Evolutionary conservation across 2,113 vertebrate genomes (phyloP), one percentile per base, ranked within the genome.

Genomic region (Oophaga pumilio): DNA sequence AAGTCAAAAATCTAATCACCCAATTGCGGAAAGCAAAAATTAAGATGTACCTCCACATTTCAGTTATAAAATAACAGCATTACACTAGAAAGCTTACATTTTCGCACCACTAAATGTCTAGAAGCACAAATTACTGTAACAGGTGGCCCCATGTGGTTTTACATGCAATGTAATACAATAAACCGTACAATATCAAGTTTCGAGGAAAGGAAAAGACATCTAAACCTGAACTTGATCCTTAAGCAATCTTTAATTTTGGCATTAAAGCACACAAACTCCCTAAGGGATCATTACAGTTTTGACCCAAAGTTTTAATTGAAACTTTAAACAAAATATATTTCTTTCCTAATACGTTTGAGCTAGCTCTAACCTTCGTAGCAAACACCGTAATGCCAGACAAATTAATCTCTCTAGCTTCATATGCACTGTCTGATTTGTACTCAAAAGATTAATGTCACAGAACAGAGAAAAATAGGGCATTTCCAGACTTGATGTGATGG

Each of bases 311-410:
- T 92, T 94, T 94, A 95, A 95, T 92, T 95, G 93, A 94, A 95
- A 94, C 91, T 93, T 94, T 93, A 94, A 95, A 93, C 90, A 93
- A 94, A 95, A 95, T 93, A 94, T 93, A 95, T 93, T 94, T 91
- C 93, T 91, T 91, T 92, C 90, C 93, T 94, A 93, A 94, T 92
- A 89, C 82, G 94, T 89, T 85, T 90, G 89, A 96, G 90, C 87
- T 93, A 82, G 90, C 89, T 88, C 83, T 89, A 89, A 90, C 85
- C 90, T 93, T 93, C 93, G 90, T 91, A 93, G 90, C 91, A 14
- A 86, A 89, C 9, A 88, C 64, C 89, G 71, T 90, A 90, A 92
- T 89, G 91, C 89, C 91, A 91, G 92, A 84, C 88, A 93, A 94
- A 94, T 92, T 92, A 91, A 93, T 91, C 82, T 90, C 57, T 90